Percentiles rank a stretch among this genome's conserved stretches.
Evolutionary conservation across 2,888 invertebrate genomes (phyloP).

Genomic region (Lasioglossum malachurum): DNA sequence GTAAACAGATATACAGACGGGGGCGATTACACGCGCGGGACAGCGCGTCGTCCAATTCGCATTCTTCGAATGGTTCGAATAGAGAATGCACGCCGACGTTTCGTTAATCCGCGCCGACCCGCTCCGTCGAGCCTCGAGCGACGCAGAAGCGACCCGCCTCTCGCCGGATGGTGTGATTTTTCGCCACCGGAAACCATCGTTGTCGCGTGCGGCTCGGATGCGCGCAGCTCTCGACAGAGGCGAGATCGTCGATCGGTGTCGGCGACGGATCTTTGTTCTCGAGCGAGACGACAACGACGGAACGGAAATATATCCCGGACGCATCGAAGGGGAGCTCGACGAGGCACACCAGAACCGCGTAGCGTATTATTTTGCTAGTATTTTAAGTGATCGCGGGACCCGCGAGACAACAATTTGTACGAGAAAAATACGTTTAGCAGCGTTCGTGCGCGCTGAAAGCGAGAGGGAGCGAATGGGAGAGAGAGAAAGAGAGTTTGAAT

Average conservation of each 20-base stretch:
- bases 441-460: conserved; percentile 29
- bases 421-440: conserved; percentile 51
- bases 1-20: not conserved
- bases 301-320: conserved; percentile 36
- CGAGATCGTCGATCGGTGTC: conserved; percentile 9
- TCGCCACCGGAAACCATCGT: not conserved
- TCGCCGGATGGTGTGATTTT: conserved; percentile 1
- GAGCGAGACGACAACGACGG: conserved; percentile 26
- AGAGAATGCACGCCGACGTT: not conserved
- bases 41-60: not conserved
- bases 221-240: not conserved
- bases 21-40: not conserved
- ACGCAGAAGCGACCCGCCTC: not conserved
- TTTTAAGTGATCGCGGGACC: conserved; percentile 67
- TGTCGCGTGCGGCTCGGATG: not conserved
- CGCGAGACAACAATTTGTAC: conserved; percentile 71
- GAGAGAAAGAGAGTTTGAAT: conserved; percentile 44
- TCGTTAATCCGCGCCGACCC: not conserved
- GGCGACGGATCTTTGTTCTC: conserved; percentile 10
- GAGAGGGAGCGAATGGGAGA: conserved; percentile 36
- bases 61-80: conserved; percentile 6
- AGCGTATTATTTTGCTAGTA: conserved; percentile 75
- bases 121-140: not conserved
- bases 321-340: conserved; percentile 68
- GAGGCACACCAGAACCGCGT: conserved; percentile 66